Base-by-base conservation (phyloP, 2,113 vertebrate species). In the Dasypus novemcinctus region DNA sequence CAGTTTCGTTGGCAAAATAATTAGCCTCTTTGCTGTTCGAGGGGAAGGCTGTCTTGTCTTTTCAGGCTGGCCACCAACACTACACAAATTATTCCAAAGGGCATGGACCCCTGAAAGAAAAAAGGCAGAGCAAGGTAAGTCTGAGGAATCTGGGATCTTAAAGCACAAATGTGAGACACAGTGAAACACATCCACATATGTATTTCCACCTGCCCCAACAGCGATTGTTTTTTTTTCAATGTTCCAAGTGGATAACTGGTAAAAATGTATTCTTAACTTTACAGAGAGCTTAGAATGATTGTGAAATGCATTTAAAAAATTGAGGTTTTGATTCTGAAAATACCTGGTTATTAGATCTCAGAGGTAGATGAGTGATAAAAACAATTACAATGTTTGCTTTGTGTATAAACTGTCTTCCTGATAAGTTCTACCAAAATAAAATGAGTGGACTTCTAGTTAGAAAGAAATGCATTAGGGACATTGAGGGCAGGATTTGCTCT, bases 11-110 rank as follows among this genome's bases (percentile, higher is more conserved):
- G n/a, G 68, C 68, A 89, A 92, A 91, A 89, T 94, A 81, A 93
- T 69, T 61, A 92, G 68, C 21, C 57, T 66, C 87, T 81, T 87
- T 82, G 59, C 59, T 68, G 31, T 91, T 92, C 95, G 68, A 95
- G 94, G 78, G 87, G 71, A 96, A 25, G 78, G 61, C 96, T 98
- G 97, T 95, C 92, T 90, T 97, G 93, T 85, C 33, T 79, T 92
- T 83, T 78, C n/a, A 36, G 57, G 95, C 36, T 86, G 46, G 38
- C 43, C 20, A 92, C 52, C 61, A 91, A 76, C n/a, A 31, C 3
- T 52, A 52, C 6, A 20, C 17, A 76, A 88, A 86, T 64, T 38
- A 89, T 84, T 59, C 17, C 57, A 80, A 94, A 96, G 87, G 63
- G 38, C 64, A 61, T 46, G 86, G 84, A 52, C 71, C 14, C 33